Evolutionary conservation across 2,113 vertebrate species (phyloP).

Genomic region (Sinocyclocheilus maitianheensis): DNA sequence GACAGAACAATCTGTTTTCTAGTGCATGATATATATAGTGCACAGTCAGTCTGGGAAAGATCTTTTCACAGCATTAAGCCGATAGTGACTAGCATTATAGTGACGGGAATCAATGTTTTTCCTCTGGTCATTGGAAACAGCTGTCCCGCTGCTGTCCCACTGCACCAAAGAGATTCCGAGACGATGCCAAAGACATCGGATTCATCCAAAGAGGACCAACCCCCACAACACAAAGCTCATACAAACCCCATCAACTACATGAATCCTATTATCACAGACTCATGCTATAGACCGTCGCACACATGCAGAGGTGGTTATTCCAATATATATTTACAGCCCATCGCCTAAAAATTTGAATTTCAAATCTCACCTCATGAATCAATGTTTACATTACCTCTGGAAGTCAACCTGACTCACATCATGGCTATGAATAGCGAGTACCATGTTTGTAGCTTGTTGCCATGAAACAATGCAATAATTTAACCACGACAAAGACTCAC

Average conservation of each 20-base stretch:
- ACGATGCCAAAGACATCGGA: slow-evolving; percentile 47
- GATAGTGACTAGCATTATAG: not conserved
- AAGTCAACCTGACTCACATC: not conserved
- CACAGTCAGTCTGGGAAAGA: not conserved
- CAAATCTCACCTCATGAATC: slow-evolving; percentile 37
- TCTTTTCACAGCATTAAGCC: not conserved
- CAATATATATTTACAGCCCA: slow-evolving; percentile 23
- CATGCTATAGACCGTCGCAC: slow-evolving; percentile 21
- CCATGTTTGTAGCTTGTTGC: not conserved
- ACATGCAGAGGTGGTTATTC: not conserved
- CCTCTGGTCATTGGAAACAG: slow-evolving; percentile 46
- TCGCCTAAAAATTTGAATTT: slow-evolving; percentile 29
- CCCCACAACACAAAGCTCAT: slow-evolving; percentile 38
- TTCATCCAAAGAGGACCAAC: slow-evolving; percentile 32
- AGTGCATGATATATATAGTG: not conserved
- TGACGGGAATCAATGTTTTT: slow-evolving; percentile 19
- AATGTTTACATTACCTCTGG: slow-evolving; percentile 31
- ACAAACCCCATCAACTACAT: slow-evolving; percentile 47
- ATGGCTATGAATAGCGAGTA: slow-evolving; percentile 8
- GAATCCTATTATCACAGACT: slow-evolving; percentile 44
- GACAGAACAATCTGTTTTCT: not conserved
- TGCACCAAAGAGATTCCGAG: slow-evolving; percentile 36
- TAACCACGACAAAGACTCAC: not conserved
- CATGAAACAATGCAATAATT: not conserved
- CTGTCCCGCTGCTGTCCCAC: slow-evolving; percentile 49